Percentiles rank a stretch among this genome's conserved stretches.
phyloP scores from a whole-genome alignment of 2,797 vertebrate species.

The Megalops cyprinoides region DNA sequence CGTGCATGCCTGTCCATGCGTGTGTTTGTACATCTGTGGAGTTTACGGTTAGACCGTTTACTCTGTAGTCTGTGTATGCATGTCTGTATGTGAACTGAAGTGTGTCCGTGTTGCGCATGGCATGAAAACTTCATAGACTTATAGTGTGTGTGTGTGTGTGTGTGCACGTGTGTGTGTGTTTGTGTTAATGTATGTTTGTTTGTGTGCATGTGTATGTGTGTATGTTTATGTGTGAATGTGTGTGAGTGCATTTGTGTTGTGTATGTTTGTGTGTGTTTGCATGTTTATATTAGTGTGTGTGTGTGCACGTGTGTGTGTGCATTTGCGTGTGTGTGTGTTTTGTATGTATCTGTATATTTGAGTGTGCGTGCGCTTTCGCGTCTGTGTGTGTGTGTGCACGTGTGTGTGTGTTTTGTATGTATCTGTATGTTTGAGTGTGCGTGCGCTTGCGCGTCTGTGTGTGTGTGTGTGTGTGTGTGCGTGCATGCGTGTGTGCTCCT shows the following conservation, averaged over 20 bases:
- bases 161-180: not conserved
- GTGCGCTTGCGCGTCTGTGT: conserved; percentile 13
- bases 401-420: not conserved
- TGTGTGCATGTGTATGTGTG: not conserved
- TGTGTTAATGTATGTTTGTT: not conserved
- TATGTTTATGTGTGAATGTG: not conserved
- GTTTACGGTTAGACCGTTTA: too few relatives aligned
- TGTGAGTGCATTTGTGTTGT: not conserved
- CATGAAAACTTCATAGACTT: too few relatives aligned
- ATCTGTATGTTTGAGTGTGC: not conserved
- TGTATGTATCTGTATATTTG: not conserved
- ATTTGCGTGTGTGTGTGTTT: not conserved
- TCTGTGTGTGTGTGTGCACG: not conserved
- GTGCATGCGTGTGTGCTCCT: not conserved
- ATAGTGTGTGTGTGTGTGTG: not conserved
- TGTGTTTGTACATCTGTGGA: too few relatives aligned
- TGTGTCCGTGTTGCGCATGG: too few relatives aligned
- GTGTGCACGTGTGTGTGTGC: too few relatives aligned
- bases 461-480: not conserved
- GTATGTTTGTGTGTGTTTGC: too few relatives aligned
- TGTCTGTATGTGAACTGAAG: too few relatives aligned
- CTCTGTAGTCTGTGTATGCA: too few relatives aligned
- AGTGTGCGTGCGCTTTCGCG: not conserved
- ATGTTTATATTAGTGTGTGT: too few relatives aligned
- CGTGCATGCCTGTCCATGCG: too few relatives aligned